Base-by-base conservation (phyloP, 2,888 invertebrate genomes). In the Drosophila subquinaria region DNA sequence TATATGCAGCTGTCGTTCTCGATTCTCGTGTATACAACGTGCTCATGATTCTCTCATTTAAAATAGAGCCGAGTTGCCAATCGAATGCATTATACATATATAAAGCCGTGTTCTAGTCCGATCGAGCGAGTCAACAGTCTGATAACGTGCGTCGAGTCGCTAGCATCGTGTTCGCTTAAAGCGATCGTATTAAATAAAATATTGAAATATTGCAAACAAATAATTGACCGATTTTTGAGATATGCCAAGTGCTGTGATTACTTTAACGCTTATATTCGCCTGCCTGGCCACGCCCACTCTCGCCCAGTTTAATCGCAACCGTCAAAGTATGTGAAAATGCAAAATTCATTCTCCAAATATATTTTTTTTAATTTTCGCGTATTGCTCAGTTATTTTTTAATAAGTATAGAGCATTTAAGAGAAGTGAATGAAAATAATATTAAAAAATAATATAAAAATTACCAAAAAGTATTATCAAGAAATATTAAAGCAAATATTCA, bases 231-330 rank as follows among this genome's bases (percentile, higher is more conserved):
- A 60, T 17, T 17, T 48, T 13, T 17, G 47, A 55, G 17, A 55
- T 13, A 55, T 43, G 43, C 10, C 57, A 27, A 33, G 70, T 69
- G 36, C 57, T 78, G 74, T 77, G 74, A 8, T 63, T 47, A 10
- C 43, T 73, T 6, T 43, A 35, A 20, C 33, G 20, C 8, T 56
- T n/a, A 61, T 63, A 43, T 15, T 86, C 17, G 60, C 47, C 57
- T 64, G 45, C 36, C 52, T 81, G 57, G 65, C 56, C 20, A 53
- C 64, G 53, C 75, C 70, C 56, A 69, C 75, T 10, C 36, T 27
- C 45, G 90, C 88, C 48, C 88, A 84, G 63, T 79, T 89, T n/a
- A 76, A 85, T 63, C 60, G 80, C n/a, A 10, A 11, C 17, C 62
- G 79, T 48, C 88, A 81, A 82, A 88, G 82, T 82, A 81, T 30